Conservation (phyloP, 2,888 invertebrate species). For the Scelioninae gen. 1 region DNA sequence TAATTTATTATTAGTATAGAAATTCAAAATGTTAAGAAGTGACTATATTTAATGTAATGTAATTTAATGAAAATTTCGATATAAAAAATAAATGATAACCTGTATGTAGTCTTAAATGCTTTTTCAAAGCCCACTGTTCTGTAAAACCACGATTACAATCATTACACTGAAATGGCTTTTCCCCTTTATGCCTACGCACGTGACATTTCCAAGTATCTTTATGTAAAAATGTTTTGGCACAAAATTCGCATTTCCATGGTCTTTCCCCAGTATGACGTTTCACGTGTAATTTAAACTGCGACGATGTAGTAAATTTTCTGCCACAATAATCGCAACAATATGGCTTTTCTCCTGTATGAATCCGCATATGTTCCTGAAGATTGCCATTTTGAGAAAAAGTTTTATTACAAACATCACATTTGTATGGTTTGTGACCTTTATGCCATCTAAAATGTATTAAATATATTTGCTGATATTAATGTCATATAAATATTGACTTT, state of each 20-base stretch:
- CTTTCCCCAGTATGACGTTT: slow-evolving; percentile 87
- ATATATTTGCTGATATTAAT: not conserved
- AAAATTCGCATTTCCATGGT: slow-evolving; percentile 87
- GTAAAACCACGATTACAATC: slow-evolving; percentile 87
- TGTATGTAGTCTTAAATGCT: slow-evolving; percentile 88
- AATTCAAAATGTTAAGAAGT: too few relatives aligned
- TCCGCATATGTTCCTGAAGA: slow-evolving; percentile 90
- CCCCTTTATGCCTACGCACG: slow-evolving; percentile 88
- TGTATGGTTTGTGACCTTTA: slow-evolving; percentile 88
- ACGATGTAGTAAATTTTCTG: slow-evolving; percentile 90
- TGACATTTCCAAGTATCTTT: slow-evolving; percentile 88
- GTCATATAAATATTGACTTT: too few relatives aligned
- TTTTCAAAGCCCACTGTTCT: slow-evolving; percentile 88
- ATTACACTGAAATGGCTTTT: slow-evolving; percentile 88
- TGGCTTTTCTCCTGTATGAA: slow-evolving; percentile 92
- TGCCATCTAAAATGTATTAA: slow-evolving; percentile 86
- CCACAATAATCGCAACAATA: slow-evolving; percentile 89
- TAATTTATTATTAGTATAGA: not conserved
- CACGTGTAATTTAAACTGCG: slow-evolving; percentile 89
- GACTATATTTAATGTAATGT: too few relatives aligned
- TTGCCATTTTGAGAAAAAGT: slow-evolving; percentile 92
- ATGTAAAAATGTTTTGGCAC: slow-evolving; percentile 86
- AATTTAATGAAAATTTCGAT: not conserved
- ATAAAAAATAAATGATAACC: too few relatives aligned
- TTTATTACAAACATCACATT: slow-evolving; percentile 89